Evolutionary conservation across 2,888 invertebrate genomes (phyloP).

Genomic region (Cataglyphis livida): DNA sequence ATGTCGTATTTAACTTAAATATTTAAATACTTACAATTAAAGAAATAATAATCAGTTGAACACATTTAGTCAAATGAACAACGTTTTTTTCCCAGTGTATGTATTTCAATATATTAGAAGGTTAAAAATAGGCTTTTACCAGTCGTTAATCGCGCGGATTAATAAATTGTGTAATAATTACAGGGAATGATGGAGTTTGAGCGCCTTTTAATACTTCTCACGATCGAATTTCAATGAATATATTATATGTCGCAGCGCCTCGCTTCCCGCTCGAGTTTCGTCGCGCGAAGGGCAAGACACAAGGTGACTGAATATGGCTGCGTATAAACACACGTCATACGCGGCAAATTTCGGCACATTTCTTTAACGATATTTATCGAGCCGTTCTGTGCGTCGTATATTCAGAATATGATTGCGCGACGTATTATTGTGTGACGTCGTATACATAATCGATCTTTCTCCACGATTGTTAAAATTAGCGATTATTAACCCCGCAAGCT

Average conservation of each 20-base stretch:
- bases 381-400: not conserved
- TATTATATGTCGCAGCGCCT: not conserved
- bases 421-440: not conserved
- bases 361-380: not conserved
- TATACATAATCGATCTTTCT: not conserved
- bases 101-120: not conserved
- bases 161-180: not conserved
- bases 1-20: too few relatives aligned
- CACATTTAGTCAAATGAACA: too few relatives aligned
- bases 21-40: too few relatives aligned
- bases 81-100: not conserved
- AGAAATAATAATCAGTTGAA: too few relatives aligned
- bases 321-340: not conserved
- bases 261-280: too few relatives aligned
- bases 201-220: not conserved
- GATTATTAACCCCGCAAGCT: not conserved
- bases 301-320: not conserved
- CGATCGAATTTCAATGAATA: not conserved
- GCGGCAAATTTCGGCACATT: not conserved
- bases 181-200: not conserved
- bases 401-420: not conserved
- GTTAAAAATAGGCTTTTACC: not conserved
- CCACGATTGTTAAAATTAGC: not conserved
- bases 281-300: not conserved
- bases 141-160: not conserved